Evolutionary conservation across 2,113 vertebrate genomes (phyloP).

Genomic region (Eretmochelys imbricata): DNA sequence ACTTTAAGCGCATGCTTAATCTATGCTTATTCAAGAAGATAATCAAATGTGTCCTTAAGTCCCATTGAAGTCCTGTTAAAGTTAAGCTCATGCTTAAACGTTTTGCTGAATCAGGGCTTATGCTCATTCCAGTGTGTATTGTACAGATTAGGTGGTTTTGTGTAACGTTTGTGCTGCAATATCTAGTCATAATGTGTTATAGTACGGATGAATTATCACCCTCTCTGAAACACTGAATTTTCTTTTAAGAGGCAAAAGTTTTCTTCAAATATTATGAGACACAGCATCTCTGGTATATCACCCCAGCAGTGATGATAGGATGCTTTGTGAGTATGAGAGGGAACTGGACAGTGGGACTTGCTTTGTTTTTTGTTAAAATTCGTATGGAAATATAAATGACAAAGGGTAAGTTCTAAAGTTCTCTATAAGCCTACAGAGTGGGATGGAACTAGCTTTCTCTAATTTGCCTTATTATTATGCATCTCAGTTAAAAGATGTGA

Average conservation of each 20-base stretch:
- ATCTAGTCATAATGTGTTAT: not conserved
- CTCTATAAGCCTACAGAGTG: too few relatives aligned
- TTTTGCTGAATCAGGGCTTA: not conserved
- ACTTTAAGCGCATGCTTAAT: not conserved
- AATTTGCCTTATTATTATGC: not conserved
- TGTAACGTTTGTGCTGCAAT: not conserved
- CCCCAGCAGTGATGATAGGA: not conserved
- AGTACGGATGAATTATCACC: constrained; percentile 32
- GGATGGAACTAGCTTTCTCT: not conserved
- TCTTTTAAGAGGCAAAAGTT: not conserved
- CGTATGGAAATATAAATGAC: not conserved
- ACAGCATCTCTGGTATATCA: fast-evolving
- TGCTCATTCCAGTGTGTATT: not conserved
- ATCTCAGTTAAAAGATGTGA: not conserved
- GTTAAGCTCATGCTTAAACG: not conserved
- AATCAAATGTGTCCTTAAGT: not conserved
- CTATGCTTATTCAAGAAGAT: constrained; percentile 22
- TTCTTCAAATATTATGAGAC: not conserved
- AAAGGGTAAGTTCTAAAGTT: not conserved
- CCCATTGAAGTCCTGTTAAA: not conserved
- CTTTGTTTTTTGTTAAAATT: not conserved
- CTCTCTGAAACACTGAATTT: constrained; percentile 53
- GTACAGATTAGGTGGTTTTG: not conserved
- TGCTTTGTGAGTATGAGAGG: not conserved
- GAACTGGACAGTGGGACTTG: not conserved